Percentiles rank a stretch among this genome's conserved stretches.
Conservation (phyloP, 1,140 invertebrate species). For the Metaphire vulgaris region DNA sequence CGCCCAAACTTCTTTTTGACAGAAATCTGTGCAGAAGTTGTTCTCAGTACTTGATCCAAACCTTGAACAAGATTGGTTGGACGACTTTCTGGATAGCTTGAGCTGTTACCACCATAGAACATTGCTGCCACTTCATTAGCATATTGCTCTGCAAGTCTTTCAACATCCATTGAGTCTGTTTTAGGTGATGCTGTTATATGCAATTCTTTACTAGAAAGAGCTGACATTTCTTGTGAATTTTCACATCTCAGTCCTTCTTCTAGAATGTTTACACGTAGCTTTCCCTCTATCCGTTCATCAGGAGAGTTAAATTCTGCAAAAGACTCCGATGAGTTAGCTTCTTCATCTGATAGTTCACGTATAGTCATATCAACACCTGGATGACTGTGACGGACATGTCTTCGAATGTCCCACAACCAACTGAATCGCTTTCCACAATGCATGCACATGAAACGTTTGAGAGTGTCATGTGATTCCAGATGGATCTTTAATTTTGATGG, state of each 20-base stretch:
- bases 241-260: neutral
- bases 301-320: too few species aligned
- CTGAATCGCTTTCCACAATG: slow-evolving; percentile 70
- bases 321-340: neutral
- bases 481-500: slow-evolving; percentile 46
- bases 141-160: neutral
- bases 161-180: neutral
- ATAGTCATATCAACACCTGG: slow-evolving; percentile 53
- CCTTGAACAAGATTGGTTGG: neutral
- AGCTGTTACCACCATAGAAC: neutral
- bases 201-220: neutral
- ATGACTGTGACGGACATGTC: slow-evolving; percentile 76
- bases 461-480: slow-evolving; percentile 46
- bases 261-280: neutral
- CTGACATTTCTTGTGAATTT: neutral
- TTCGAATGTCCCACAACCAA: slow-evolving; percentile 81
- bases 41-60: neutral
- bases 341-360: slow-evolving; percentile 11
- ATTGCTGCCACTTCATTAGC: neutral
- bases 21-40: neutral
- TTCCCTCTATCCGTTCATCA: too few species aligned
- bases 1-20: neutral
- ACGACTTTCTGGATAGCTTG: neutral
- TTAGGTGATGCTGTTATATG: neutral
- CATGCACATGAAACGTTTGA: slow-evolving; percentile 68